Base-by-base conservation (phyloP, 2,113 vertebrate genomes). In the Aphyosemion australe region DNA sequence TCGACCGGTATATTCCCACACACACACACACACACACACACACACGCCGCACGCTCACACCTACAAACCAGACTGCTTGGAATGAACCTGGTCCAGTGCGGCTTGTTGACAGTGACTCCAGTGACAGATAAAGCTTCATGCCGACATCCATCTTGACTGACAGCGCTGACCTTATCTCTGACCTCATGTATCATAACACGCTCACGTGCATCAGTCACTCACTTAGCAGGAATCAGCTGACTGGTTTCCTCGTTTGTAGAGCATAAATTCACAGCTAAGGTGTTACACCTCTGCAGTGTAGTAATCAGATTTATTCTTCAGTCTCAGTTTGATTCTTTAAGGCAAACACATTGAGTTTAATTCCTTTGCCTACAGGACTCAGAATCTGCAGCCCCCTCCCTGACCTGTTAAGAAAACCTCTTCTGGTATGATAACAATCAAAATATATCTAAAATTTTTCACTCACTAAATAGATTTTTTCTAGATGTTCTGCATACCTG, bases 51-150 rank as follows among this genome's bases (percentile, higher is more conserved):
- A 39, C 61, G 53, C 46, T 52, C 61, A 56, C 73, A 46, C 53
- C 65, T 65, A 64, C 72, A 87, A 72, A 84, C 87, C 72, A 89
- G 83, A 78, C 57, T 76, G 71, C 75, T 74, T 91, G 91, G 88
- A 92, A 90, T 91, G 84, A 84, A 78, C 63, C 84, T 19, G 37
- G 80, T 89, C 87, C 90, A 47, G 47, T 76, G 31, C 61, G 79
- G 76, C n/a, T 65, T 91, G 76, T 76, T 80, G 63, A 93, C 83
- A 91, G 61, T 74, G 80, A 60, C 58, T 41, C 34, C 70, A 78
- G 76, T 79, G 76, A 92, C 83, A 89, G 84, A 84, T 20, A n/a
- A 82, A 71, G 78, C 83, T 92, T 91, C 80, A 88, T 80, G 16
- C 51, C 34, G 83, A 90, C 79, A 79, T 77, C 51, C 1, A 39